Evolutionary conservation across 1,140 invertebrate species (phyloP).

Genomic region (Bradysia coprophila): DNA sequence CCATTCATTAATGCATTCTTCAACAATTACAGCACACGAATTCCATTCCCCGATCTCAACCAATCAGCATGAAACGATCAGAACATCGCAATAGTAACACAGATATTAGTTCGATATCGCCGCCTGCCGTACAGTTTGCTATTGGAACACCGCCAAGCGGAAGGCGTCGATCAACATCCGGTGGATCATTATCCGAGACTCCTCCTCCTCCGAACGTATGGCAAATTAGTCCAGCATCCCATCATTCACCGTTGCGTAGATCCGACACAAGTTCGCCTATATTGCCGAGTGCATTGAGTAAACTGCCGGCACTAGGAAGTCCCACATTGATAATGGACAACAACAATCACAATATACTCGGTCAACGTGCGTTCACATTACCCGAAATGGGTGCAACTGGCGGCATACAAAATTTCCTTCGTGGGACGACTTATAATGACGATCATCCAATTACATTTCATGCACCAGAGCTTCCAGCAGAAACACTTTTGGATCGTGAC

Average conservation of each 20-base stretch:
- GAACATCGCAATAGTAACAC: constrained; percentile 37
- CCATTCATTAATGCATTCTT: too few species aligned
- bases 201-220: constrained; percentile 61
- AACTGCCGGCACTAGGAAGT: constrained; percentile 34
- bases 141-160: constrained; percentile 70
- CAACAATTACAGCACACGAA: too few species aligned
- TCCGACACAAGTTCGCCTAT: constrained; percentile 55
- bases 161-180: constrained; percentile 34
- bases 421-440: constrained; percentile 21
- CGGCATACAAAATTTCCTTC: constrained; percentile 35
- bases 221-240: constrained; percentile 44
- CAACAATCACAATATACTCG: constrained; percentile 41
- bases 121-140: constrained; percentile 74
- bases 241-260: constrained; percentile 49
- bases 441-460: constrained; percentile 52
- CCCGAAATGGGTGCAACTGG: constrained; percentile 54
- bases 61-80: constrained; percentile 56
- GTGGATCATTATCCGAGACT: constrained; percentile 44
- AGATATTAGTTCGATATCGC: constrained; percentile 65
- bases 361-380: constrained; percentile 51
- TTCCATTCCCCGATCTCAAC: constrained; percentile 58
- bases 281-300: constrained; percentile 35
- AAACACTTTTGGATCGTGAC: constrained; percentile 84
- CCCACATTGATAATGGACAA: constrained; percentile 31
- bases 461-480: constrained; percentile 81